Conservation (phyloP, 2,797 vertebrate genomes). For the Centroberyx gerrardi region DNA sequence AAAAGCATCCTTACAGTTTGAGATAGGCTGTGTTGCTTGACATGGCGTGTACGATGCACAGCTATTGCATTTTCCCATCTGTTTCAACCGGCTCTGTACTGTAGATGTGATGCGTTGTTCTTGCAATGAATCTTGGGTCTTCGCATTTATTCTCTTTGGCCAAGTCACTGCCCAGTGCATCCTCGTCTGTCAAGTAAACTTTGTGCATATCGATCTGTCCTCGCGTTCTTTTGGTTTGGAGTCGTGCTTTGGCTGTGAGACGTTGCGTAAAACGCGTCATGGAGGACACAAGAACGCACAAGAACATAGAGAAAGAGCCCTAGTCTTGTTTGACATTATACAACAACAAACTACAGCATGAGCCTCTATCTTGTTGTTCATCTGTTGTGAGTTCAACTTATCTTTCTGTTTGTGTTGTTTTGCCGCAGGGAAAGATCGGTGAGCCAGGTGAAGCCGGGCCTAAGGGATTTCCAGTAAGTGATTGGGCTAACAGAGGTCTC, state of each 20-base stretch:
- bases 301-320: neutral
- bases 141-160: neutral
- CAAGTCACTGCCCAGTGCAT: neutral
- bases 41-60: neutral
- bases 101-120: too few relatives aligned
- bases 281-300: neutral
- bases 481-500: constrained; percentile 51
- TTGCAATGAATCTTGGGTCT: neutral
- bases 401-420: constrained; percentile 20
- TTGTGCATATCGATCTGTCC: neutral
- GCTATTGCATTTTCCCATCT: neutral
- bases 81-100: neutral
- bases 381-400: neutral
- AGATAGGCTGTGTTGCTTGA: neutral
- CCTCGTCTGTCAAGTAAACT: neutral
- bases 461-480: constrained; percentile 85
- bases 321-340: neutral
- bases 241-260: neutral
- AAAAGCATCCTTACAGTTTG: neutral
- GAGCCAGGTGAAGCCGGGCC: constrained; percentile 81
- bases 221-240: neutral
- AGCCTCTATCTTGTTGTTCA: neutral
- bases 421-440: constrained; percentile 81
- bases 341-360: neutral
- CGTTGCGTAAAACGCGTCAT: too few relatives aligned